Percentiles rank a stretch among this genome's conserved stretches.
Conservation (phyloP, 23 tunicate species). For the Phallusia fumigata region DNA sequence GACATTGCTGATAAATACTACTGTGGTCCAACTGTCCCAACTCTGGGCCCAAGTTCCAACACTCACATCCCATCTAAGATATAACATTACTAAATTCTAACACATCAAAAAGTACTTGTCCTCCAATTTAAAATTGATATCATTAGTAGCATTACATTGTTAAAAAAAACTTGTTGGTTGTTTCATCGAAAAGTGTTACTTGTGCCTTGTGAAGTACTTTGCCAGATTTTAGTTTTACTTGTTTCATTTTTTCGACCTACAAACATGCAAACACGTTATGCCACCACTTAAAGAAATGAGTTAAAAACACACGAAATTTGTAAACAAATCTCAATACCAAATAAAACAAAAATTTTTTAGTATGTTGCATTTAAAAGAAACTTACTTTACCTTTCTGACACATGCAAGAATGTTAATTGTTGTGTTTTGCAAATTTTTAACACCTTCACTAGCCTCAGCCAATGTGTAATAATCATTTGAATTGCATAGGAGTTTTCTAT, state of each 20-base stretch:
- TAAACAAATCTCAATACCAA: no score
- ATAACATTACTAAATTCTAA: not conserved
- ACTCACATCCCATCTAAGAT: constrained; percentile 6
- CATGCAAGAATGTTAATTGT: constrained; percentile 18
- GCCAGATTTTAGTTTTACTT: constrained; percentile 33
- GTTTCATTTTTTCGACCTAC: constrained; percentile 18
- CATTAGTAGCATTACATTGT: constrained; percentile 22
- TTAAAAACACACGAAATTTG: not conserved
- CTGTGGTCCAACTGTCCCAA: constrained; percentile 23
- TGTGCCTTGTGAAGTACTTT: constrained; percentile 31
- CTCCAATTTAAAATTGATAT: not conserved
- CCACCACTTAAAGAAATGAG: not conserved
- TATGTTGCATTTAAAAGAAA: not conserved
- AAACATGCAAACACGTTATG: not conserved
- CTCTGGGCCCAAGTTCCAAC: not conserved
- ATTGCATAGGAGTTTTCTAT: not conserved
- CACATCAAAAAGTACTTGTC: not conserved
- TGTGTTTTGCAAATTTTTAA: not conserved
- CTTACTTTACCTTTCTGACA: constrained; percentile 28
- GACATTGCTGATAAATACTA: constrained; percentile 33
- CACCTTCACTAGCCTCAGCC: constrained; percentile 3
- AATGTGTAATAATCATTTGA: constrained; percentile 19
- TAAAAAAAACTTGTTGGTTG: constrained; percentile 23
- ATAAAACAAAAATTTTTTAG: no score
- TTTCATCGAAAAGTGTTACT: constrained; percentile 27